Evolutionary conservation across 2,888 invertebrate species (phyloP).

Genomic region (Lasioglossum lativentre): DNA sequence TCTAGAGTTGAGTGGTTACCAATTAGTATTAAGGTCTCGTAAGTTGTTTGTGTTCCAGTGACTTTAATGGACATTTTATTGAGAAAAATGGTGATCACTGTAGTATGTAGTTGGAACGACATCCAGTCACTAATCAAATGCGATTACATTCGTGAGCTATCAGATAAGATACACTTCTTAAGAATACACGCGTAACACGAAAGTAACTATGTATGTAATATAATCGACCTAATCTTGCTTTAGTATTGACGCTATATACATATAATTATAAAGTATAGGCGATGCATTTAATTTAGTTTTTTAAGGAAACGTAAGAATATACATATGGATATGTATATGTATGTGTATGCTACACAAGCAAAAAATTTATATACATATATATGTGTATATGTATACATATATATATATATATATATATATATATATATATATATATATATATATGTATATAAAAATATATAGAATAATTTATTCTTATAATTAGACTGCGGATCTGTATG

Average conservation of each 20-base stretch:
- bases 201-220: neutral
- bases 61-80: neutral
- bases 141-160: neutral
- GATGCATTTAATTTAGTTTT: neutral
- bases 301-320: neutral
- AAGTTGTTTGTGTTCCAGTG: neutral
- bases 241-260: neutral
- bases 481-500: no score
- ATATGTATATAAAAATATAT: no score
- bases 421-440: no score
- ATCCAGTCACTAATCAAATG: neutral
- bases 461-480: no score
- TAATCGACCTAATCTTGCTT: neutral
- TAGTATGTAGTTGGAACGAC: neutral
- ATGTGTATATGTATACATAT: no score
- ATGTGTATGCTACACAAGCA: no score
- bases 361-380: neutral
- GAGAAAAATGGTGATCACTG: neutral
- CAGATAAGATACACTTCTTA: slow-evolving; percentile 33
- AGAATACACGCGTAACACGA: neutral
- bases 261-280: neutral
- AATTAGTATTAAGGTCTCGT: neutral
- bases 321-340: no score
- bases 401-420: fast-evolving
- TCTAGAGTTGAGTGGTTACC: neutral